Percentiles rank a stretch among this genome's conserved stretches.
Evolutionary conservation across 1,140 invertebrate genomes (phyloP).

Genomic region (Leptinotarsa texana): DNA sequence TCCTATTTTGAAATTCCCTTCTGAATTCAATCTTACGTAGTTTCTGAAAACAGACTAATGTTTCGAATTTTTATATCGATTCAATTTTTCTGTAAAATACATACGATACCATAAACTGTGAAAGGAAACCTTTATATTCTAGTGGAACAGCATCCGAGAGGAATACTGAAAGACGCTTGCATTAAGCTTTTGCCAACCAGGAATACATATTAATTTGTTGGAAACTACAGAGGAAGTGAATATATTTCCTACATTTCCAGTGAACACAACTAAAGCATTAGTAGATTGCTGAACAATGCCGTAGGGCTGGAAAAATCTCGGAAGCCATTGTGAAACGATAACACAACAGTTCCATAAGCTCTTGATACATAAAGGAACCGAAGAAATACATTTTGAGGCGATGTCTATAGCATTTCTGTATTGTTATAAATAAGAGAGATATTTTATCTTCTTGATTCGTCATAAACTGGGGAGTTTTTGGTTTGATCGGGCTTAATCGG

Average conservation of each 20-base stretch:
- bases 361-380: not conserved
- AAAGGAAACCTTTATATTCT: constrained; percentile 2
- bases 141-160: not conserved
- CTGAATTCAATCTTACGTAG: no score
- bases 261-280: constrained; percentile 24
- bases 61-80: no score
- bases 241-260: constrained; percentile 16
- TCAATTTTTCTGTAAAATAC: no score
- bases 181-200: not conserved
- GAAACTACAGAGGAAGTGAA: not conserved
- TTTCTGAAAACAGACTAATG: no score
- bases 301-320: not conserved
- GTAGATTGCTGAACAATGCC: constrained; percentile 20
- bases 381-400: not conserved
- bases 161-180: not conserved
- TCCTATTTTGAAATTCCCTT: no score
- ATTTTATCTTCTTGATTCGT: not conserved
- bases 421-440: not conserved
- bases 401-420: not conserved
- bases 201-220: constrained; percentile 15
- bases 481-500: no score
- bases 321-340: constrained; percentile 17
- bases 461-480: no score
- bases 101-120: no score
- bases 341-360: constrained; percentile 13